Evolutionary conservation across 2,888 invertebrate species (phyloP), one percentile per base, ranked within the genome.

Genomic region (Diaperis boleti): DNA sequence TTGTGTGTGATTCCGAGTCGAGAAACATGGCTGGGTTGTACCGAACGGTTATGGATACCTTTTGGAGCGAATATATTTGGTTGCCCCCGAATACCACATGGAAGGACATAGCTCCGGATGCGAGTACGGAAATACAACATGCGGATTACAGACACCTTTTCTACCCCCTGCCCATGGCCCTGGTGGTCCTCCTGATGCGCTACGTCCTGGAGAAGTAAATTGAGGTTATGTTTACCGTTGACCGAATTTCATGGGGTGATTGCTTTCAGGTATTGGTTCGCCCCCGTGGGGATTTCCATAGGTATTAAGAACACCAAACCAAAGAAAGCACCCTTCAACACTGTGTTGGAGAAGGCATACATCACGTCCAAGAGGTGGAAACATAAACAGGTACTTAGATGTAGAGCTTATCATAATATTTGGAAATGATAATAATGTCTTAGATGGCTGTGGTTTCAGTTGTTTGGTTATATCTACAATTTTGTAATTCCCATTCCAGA

Each of bases 71-170:
- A 78, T 82, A 87, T 79, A 85, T 97, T 78, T 97, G 97, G 97
- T 86, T 97, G 77, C 96, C 96, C 73, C 92, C 93, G 70, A 95
- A 95, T 82, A 88, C 88, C 64, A 93, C 94, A 72, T 97, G 97
- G 97, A 86, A 87, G 59, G 92, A 95, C 78, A 87, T 96, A 59
- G 86, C 89, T 72, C 92, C 94, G 44, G 90, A 88, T 56, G 83
- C 89, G 18, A 86, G 88, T 68, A 89, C 90, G 76, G 87, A 86
- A 67, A 85, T 91, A 60, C 85, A 87, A 70, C 92, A 92, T 82
- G 88, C 94, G 62, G 89, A 95, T 78, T 87, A 89, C 78, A 87
- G 86, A 77, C 92, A 96, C 83, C 85, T 97, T 62, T 81, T 91
- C 67, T 89, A 88, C 79, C 94, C 95, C 18, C 79, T 96, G 76